A percentile compares a stretch with the other conserved stretches of the same genome.
These are phyloP conservation scores for Anolis apletophallus DNA, from an alignment of 2,797 vertebrate species.

Conservation along the genomic window DNA sequence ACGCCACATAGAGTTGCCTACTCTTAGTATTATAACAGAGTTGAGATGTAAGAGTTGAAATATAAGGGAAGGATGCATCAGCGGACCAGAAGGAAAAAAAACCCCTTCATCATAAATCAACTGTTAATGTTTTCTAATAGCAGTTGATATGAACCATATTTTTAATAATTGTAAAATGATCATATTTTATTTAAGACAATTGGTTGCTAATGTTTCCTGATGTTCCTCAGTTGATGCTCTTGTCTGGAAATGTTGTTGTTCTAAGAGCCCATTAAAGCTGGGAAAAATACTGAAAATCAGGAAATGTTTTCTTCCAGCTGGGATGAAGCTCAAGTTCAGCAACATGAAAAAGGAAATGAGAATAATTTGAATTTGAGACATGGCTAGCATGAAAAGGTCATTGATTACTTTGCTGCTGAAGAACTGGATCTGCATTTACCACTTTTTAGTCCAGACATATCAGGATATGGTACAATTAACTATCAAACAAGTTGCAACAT, in stretches of 20 bases:
- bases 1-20: no score
- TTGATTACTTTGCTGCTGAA: background rate
- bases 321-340: no score
- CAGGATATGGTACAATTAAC: no score
- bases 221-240: background rate
- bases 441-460: background rate
- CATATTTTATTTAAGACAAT: constrained; percentile 9
- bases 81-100: background rate
- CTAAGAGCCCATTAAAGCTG: background rate
- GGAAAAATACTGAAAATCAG: background rate
- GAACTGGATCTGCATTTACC: background rate
- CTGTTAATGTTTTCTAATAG: background rate
- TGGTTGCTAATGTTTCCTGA: constrained; percentile 3
- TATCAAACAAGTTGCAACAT: background rate
- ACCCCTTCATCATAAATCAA: background rate
- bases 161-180: background rate
- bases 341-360: background rate
- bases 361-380: background rate
- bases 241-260: background rate
- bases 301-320: background rate
- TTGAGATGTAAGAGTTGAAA: background rate
- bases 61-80: background rate
- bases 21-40: no score
- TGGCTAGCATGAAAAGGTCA: background rate
- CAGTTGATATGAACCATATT: background rate